These are phyloP conservation scores for Xenopus borealis DNA, from an alignment of 2,113 vertebrate species.

Conservation along the genomic window DNA sequence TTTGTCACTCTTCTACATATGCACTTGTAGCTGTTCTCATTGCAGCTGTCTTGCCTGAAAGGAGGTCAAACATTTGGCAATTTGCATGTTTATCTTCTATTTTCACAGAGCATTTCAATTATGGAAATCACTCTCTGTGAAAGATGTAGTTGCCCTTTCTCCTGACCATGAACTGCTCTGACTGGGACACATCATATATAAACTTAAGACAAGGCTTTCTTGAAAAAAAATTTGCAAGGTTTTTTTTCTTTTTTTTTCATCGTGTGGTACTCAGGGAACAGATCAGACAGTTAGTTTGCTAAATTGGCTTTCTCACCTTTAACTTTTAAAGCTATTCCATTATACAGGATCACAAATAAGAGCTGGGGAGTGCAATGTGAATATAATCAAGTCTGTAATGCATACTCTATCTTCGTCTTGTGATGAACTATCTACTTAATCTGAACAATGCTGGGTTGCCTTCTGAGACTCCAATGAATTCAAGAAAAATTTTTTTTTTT, in stretches of 20 bases:
- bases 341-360: conserved; percentile 4
- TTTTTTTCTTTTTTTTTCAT: neutral
- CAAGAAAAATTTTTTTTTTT: neutral
- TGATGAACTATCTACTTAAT: neutral
- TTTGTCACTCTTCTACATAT: neutral
- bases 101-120: conserved; percentile 62
- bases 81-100: conserved; percentile 47
- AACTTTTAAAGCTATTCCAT: conserved; percentile 15
- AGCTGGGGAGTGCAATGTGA: neutral
- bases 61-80: conserved; percentile 21
- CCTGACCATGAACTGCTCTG: conserved; percentile 25
- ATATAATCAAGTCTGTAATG: conserved; percentile 14
- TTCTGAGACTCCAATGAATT: too few species aligned
- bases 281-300: conserved; percentile 16
- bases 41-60: neutral
- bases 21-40: neutral
- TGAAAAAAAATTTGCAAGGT: neutral
- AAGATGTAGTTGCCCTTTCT: conserved; percentile 56
- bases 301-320: conserved; percentile 24
- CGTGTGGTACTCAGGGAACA: neutral
- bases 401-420: neutral
- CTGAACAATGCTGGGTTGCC: neutral
- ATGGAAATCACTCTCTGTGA: conserved; percentile 67
- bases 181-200: conserved; percentile 11
- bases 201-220: conserved; percentile 14